Percentiles rank a stretch among this genome's conserved stretches.
These are phyloP conservation scores for Brachionus rubens DNA, from an alignment of 1,140 invertebrate genomes.

Conservation along the genomic window DNA sequence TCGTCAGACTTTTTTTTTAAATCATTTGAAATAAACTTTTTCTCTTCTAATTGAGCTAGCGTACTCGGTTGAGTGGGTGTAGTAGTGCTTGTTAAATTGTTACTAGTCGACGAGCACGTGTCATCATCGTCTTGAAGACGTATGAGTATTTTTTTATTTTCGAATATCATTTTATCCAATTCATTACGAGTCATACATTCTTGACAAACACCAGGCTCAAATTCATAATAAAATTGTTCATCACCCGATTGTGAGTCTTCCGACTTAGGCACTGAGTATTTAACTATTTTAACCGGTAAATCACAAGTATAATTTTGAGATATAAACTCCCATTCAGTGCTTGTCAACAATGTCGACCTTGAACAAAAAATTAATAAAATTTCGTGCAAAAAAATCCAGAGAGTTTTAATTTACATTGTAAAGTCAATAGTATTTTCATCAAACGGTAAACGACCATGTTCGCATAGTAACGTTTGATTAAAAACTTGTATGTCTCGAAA, in stretches of 20 bases:
- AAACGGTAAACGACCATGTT: background rate
- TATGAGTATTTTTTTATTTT: slow-evolving; percentile 37
- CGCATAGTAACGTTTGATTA: slow-evolving; percentile 3
- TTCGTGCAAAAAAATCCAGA: too few species aligned
- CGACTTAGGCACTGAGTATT: background rate
- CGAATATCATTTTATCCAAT: slow-evolving; percentile 13
- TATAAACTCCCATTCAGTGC: slow-evolving; percentile 13
- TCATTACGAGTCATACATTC: slow-evolving; percentile 7
- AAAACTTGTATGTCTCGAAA: background rate
- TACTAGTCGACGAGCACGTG: background rate
- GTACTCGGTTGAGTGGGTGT: background rate
- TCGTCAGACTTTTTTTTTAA: background rate
- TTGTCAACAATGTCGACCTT: slow-evolving; percentile 18
- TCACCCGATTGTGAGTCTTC: background rate
- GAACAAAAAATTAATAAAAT: background rate
- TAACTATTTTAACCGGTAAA: background rate
- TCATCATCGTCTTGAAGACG: slow-evolving; percentile 6
- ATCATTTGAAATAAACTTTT: background rate
- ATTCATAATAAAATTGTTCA: background rate
- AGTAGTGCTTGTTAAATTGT: too few species aligned
- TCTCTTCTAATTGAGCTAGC: background rate
- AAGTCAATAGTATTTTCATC: slow-evolving; percentile 2
- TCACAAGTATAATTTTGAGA: slow-evolving; percentile 9
- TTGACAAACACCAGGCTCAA: background rate
- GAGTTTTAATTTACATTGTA: background rate